Conservation (phyloP, 2,113 vertebrate species). For the Lasiurus cinereus region DNA sequence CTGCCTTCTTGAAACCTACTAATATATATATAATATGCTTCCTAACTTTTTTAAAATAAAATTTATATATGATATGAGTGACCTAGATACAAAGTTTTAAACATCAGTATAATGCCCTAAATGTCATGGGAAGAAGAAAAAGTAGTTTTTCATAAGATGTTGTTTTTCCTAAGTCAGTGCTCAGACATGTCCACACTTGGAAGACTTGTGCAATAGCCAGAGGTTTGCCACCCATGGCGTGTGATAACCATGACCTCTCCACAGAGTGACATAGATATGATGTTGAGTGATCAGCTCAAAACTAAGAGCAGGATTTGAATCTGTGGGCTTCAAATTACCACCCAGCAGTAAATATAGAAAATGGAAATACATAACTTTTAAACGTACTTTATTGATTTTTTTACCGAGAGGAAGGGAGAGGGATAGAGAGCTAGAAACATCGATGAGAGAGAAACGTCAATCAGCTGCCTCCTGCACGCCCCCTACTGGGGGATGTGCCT, state of each 20-base stretch:
- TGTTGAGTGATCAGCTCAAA: no score
- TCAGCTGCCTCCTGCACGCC: no score
- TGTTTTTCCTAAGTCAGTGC: background rate
- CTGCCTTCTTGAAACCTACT: background rate
- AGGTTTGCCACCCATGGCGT: background rate
- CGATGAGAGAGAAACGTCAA: no score
- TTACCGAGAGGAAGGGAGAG: no score
- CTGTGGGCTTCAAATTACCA: background rate
- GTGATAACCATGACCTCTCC: background rate
- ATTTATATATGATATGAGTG: background rate
- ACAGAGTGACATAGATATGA: background rate
- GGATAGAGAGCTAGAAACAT: no score
- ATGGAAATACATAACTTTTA: background rate
- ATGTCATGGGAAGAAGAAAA: background rate
- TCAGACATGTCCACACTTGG: background rate
- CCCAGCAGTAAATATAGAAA: background rate
- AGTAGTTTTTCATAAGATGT: background rate
- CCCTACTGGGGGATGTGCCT: no score
- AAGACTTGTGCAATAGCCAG: background rate
- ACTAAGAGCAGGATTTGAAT: background rate
- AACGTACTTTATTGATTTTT: background rate
- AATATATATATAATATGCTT: background rate
- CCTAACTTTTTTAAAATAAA: slow-evolving; percentile 24
- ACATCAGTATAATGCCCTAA: background rate
- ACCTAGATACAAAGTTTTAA: background rate